Conservation (phyloP, 1,140 invertebrate genomes). For the Trichoplusia ni region DNA sequence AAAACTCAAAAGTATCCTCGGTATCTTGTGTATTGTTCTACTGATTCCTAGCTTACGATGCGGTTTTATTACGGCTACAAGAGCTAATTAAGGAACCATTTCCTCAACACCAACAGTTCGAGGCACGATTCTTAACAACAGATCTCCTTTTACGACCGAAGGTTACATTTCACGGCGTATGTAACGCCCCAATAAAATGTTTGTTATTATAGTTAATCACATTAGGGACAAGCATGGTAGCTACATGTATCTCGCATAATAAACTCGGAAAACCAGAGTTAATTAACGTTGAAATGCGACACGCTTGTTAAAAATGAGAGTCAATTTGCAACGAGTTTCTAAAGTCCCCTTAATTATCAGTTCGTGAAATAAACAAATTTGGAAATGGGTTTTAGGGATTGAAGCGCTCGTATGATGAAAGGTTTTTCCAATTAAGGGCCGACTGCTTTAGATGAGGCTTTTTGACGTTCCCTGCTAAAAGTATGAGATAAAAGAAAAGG, state of each 20-base stretch:
- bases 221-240: slow-evolving; percentile 33
- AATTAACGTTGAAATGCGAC: slow-evolving; percentile 52
- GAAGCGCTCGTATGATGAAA: slow-evolving; percentile 1
- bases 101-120: slow-evolving; percentile 18
- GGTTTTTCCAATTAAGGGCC: not conserved
- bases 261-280: slow-evolving; percentile 53
- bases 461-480: not conserved
- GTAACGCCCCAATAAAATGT: slow-evolving; percentile 61
- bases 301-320: slow-evolving; percentile 42
- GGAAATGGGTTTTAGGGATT: not conserved
- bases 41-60: slow-evolving; percentile 2
- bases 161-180: slow-evolving; percentile 49
- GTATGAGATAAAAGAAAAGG: too few relatives aligned
- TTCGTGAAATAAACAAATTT: slow-evolving; percentile 13
- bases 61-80: slow-evolving; percentile 9
- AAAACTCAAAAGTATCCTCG: not conserved
- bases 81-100: slow-evolving; percentile 25
- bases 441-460: not conserved
- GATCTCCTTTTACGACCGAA: slow-evolving; percentile 23
- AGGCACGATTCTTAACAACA: slow-evolving; percentile 39
- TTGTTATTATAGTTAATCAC: slow-evolving; percentile 63
- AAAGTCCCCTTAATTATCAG: slow-evolving; percentile 21
- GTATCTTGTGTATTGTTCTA: slow-evolving; percentile 10
- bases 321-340: slow-evolving; percentile 17
- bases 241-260: slow-evolving; percentile 30